Conservation (phyloP, 2,888 invertebrate species). For the Aproaerema taeniolella region DNA sequence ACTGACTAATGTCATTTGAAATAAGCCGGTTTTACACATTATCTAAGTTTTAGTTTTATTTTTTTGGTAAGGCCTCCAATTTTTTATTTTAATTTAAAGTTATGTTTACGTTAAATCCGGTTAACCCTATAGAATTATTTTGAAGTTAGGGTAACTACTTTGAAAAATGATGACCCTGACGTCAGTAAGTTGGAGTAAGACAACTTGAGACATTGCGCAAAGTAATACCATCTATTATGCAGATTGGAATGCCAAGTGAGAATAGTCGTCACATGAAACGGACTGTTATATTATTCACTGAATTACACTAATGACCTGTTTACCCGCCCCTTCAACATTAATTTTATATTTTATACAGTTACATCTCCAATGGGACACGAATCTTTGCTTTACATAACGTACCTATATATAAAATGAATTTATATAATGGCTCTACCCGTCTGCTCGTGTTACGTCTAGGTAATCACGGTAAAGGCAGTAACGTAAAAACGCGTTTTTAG, state of each 20-base stretch:
- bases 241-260: constrained; percentile 28
- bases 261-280: constrained; percentile 20
- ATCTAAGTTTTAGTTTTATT: too few species aligned
- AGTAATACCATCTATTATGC: constrained; percentile 33
- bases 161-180: too few species aligned
- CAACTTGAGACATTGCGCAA: too few species aligned
- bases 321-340: constrained; percentile 19
- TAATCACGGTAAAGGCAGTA: constrained; percentile 15
- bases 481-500: constrained; percentile 16
- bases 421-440: constrained; percentile 14
- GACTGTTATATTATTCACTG: constrained; percentile 31
- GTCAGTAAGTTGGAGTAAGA: too few species aligned
- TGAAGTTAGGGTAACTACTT: too few species aligned
- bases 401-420: constrained; percentile 20
- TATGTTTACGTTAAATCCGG: too few species aligned
- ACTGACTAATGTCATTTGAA: too few species aligned
- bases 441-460: constrained; percentile 11
- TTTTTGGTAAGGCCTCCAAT: too few species aligned
- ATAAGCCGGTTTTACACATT: too few species aligned
- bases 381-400: constrained; percentile 27
- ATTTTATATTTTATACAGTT: constrained; percentile 25
- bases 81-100: too few species aligned
- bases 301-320: constrained; percentile 14
- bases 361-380: constrained; percentile 21
- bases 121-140: too few species aligned